These are phyloP conservation scores for Numenius phaeopus DNA, from an alignment of 2,797 vertebrate species.

Conservation along the genomic window DNA sequence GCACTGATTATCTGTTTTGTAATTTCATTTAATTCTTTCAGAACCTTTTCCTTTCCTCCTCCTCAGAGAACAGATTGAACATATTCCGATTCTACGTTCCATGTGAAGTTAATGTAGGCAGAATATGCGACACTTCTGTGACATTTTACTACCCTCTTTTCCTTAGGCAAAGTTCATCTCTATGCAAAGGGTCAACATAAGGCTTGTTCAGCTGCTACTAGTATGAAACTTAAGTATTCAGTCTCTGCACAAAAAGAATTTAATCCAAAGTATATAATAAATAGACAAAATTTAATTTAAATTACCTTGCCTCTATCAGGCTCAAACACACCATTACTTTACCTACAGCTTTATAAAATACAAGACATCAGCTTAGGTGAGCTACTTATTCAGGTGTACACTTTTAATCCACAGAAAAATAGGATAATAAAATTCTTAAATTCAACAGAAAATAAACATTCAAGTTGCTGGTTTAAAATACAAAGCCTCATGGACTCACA, in stretches of 20 bases:
- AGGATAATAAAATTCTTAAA: not conserved
- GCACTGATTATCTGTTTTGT: not conserved
- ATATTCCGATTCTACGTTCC: not conserved
- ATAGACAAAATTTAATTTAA: not conserved
- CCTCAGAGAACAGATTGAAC: not conserved
- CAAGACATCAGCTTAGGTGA: not conserved
- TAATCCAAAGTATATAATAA: not conserved
- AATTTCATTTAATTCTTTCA: not conserved
- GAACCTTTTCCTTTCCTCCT: not conserved
- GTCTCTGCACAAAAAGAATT: not conserved
- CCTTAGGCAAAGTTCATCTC: slow-evolving; percentile 8
- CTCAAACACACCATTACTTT: not conserved
- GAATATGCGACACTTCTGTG: not conserved
- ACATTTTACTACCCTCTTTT: slow-evolving; percentile 15
- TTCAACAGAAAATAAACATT: not conserved
- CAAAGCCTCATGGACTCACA: not conserved
- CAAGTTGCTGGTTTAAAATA: not conserved
- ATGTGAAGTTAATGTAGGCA: not conserved
- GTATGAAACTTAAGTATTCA: not conserved
- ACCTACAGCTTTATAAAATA: not conserved
- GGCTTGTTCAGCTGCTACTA: not conserved
- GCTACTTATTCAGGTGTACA: not conserved
- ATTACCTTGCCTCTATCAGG: not conserved
- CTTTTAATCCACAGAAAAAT: not conserved
- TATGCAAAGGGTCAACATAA: slow-evolving; percentile 23